phyloP scores from a whole-genome alignment of 2,888 invertebrate species.

The Eilema griseolum region DNA sequence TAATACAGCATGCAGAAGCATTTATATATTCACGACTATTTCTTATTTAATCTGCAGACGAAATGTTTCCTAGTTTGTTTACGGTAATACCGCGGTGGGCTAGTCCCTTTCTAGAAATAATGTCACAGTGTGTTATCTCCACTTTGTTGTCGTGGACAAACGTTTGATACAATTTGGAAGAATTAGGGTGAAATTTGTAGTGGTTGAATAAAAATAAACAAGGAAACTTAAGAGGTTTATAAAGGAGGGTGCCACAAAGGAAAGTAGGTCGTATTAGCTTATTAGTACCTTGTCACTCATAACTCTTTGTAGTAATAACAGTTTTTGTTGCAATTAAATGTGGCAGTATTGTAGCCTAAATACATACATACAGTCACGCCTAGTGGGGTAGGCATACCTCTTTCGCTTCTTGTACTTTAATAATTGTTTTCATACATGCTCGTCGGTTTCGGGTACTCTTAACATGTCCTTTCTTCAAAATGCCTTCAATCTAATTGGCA shows the following conservation, averaged over 20 bases:
- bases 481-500: too few species aligned
- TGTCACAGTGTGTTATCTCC: not conserved
- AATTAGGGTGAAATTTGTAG: not conserved
- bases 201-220: not conserved
- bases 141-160: not conserved
- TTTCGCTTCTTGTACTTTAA: too few species aligned
- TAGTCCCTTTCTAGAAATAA: not conserved
- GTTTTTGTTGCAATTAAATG: too few species aligned
- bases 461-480: too few species aligned
- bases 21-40: not conserved
- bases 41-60: not conserved
- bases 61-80: conserved; percentile 5
- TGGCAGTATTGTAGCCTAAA: too few species aligned
- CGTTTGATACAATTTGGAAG: not conserved
- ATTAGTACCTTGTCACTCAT: not conserved
- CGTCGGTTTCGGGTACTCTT: too few species aligned
- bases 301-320: too few species aligned
- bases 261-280: not conserved
- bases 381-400: too few species aligned
- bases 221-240: not conserved
- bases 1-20: too few species aligned
- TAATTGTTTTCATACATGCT: too few species aligned
- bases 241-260: not conserved
- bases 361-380: too few species aligned
- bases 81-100: not conserved